Base-by-base conservation (phyloP, 2,888 invertebrate species). In the Ennomos quercinarius region DNA sequence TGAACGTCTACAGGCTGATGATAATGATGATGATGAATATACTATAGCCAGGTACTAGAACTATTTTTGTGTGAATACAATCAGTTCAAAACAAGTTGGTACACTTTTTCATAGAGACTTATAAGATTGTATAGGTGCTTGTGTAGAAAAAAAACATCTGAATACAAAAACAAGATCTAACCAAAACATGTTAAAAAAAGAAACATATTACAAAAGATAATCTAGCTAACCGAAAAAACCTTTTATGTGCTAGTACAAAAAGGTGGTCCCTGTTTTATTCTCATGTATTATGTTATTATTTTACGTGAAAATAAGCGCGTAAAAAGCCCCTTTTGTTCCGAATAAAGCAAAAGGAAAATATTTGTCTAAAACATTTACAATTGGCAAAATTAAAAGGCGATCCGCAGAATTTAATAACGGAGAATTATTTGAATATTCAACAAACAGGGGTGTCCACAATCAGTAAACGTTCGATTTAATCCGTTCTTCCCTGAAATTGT, bases 351-450 rank as follows among this genome's bases (percentile, higher is more conserved):
- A 62, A 50, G 42, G 64, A 62, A 61, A 60, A 45, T 61, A 47
- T 58, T 54, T 57, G 46, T 54, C 40, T 46, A 57, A 57, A 63
- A 59, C 61, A 66, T 65, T 65, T 66, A 57, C 63, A 63, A 62
- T 57, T 61, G 53, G 54, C 59, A 47, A 66, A 77, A 78, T 76
- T 74, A 78, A 78, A 76, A 67, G 68, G 68, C 72, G 61, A 77
- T 77, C 72, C 67, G 60, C 62, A 61, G 66, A 70, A 76, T 77
- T 77, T 78, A 78, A 77, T 78, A 77, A 78, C 68, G 57, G 61
- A 70, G 64, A 63, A 56, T 51, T 63, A 73, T 74, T 76, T 77
- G 75, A 80, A 81, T 81, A 78, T 80, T 80, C 75, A 77, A 74
- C 72, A 69, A 72, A 65, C 61, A 57, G 58, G 58, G 68, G 71